phyloP scores from a whole-genome alignment of 2,888 invertebrate species.

The Nymphalis polychloros region DNA sequence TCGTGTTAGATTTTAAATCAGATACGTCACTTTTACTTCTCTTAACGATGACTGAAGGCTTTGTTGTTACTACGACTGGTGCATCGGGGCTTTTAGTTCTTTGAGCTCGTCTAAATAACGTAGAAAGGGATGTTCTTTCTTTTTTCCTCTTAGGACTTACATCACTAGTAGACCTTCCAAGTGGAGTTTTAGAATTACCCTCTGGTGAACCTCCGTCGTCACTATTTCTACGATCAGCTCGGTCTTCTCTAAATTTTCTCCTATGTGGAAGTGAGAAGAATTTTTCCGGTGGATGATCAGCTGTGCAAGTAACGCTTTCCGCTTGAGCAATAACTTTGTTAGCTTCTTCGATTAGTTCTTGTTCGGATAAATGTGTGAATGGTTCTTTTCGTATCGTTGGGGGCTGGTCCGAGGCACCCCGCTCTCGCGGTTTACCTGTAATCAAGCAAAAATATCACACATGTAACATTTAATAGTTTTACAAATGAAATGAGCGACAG shows the following conservation, averaged over 20 bases:
- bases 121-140: slow-evolving; percentile 85
- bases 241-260: slow-evolving; percentile 77
- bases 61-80: slow-evolving; percentile 74
- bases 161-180: slow-evolving; percentile 83
- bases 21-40: slow-evolving; percentile 85
- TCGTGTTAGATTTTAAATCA: slow-evolving; percentile 81
- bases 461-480: slow-evolving; percentile 3
- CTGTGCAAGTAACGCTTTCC: slow-evolving; percentile 85
- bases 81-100: slow-evolving; percentile 75
- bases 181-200: slow-evolving; percentile 56
- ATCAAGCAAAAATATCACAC: slow-evolving; percentile 41
- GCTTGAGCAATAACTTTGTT: slow-evolving; percentile 88
- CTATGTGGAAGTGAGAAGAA: slow-evolving; percentile 86
- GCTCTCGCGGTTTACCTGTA: slow-evolving; percentile 77
- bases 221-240: slow-evolving; percentile 73
- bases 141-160: slow-evolving; percentile 71
- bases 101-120: slow-evolving; percentile 84
- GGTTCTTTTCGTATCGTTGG: slow-evolving; percentile 74
- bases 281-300: slow-evolving; percentile 82
- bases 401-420: slow-evolving; percentile 62
- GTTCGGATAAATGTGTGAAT: slow-evolving; percentile 86
- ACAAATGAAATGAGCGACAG: too few relatives aligned
- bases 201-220: slow-evolving; percentile 76
- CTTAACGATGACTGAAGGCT: slow-evolving; percentile 71
- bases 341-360: slow-evolving; percentile 88